These are phyloP conservation scores for Ceuthmochares aereus DNA, from an alignment of 2,113 vertebrate genomes.

Conservation along the genomic window DNA sequence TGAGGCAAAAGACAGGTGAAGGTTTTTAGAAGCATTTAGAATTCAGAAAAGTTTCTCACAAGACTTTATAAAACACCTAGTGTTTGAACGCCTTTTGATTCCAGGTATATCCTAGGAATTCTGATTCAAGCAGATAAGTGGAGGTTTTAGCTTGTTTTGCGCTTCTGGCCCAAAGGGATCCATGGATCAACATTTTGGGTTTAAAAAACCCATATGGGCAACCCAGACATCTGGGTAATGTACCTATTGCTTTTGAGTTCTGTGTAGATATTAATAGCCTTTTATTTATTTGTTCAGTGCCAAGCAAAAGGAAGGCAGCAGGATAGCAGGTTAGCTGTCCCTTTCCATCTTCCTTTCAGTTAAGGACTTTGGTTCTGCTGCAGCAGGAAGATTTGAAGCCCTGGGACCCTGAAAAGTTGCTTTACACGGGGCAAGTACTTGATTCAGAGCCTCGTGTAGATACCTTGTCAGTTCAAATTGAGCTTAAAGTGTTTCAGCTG, in stretches of 20 bases:
- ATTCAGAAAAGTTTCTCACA: not conserved
- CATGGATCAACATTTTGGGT: not conserved
- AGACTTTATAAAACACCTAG: not conserved
- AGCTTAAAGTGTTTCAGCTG: not conserved
- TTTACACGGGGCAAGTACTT: not conserved
- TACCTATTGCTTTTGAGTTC: not conserved
- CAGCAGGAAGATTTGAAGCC: not conserved
- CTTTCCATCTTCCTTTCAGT: not conserved
- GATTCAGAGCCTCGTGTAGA: not conserved
- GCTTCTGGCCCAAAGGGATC: not conserved
- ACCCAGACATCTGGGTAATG: accelerated
- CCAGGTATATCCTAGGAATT: not conserved
- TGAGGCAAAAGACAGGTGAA: not conserved
- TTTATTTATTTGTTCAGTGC: not conserved
- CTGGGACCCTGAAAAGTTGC: not conserved
- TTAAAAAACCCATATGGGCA: not conserved
- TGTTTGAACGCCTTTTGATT: not conserved
- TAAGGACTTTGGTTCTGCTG: not conserved
- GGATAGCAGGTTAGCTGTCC: not conserved
- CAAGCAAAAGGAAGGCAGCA: not conserved
- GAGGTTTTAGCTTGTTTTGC: not conserved
- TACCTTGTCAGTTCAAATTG: not conserved
- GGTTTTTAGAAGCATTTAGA: constrained; percentile 13
- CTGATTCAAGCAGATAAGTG: not conserved
- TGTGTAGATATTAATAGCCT: not conserved